These are phyloP conservation scores for Stichodactyla mertensii DNA, from an alignment of 64 coral and sea anemone species.

Conservation along the genomic window DNA sequence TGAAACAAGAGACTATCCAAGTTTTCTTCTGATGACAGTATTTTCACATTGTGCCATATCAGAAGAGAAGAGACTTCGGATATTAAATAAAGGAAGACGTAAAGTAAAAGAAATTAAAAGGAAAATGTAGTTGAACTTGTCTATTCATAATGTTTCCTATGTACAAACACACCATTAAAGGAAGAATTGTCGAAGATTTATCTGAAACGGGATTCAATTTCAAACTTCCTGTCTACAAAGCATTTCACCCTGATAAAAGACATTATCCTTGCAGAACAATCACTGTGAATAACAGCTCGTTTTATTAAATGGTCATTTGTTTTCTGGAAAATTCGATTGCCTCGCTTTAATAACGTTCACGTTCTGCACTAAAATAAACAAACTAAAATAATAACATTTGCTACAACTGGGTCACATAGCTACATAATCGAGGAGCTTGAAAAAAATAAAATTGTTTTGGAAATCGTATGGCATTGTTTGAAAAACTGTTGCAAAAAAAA, in stretches of 20 bases:
- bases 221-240: background rate
- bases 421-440: background rate
- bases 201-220: background rate
- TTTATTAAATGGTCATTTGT: background rate
- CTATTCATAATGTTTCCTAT: too few species aligned
- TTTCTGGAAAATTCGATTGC: background rate
- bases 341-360: background rate
- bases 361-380: background rate
- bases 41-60: too few species aligned
- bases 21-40: too few species aligned
- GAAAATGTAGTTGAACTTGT: too few species aligned
- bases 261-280: background rate
- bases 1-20: too few species aligned
- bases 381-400: background rate
- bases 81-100: too few species aligned
- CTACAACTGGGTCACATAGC: background rate
- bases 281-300: background rate
- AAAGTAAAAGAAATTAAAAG: too few species aligned
- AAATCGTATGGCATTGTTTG: too few species aligned
- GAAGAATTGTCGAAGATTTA: background rate
- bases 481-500: too few species aligned
- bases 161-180: too few species aligned
- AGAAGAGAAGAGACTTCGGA: too few species aligned
- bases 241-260: background rate
- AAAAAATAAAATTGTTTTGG: too few species aligned